Percentiles rank a stretch among this genome's conserved stretches.
These are phyloP conservation scores for Dinomys branickii DNA, from an alignment of 2,113 vertebrate species.

Conservation along the genomic window DNA sequence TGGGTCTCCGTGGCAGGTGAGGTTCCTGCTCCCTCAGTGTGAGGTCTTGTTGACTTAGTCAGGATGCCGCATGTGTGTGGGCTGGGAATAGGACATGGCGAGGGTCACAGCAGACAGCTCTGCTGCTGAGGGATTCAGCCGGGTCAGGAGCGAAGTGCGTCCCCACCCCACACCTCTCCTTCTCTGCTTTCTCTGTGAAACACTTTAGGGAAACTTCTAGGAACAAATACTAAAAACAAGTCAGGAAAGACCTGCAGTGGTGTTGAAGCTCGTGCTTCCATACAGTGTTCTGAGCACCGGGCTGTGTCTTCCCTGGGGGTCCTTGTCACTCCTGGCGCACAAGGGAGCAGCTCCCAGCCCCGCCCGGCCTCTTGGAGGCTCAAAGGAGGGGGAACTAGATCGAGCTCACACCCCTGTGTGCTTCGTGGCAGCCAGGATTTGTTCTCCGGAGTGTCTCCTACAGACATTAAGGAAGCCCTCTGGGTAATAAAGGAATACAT, in stretches of 20 bases:
- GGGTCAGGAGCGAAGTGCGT: not conserved
- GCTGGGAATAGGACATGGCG: not conserved
- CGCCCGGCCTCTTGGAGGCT: not conserved
- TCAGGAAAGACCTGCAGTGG: not conserved
- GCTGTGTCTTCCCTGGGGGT: not conserved
- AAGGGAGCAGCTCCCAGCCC: not conserved
- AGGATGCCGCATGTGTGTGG: not conserved
- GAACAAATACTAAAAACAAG: not conserved
- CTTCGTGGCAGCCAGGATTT: not conserved
- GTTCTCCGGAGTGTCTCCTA: not conserved
- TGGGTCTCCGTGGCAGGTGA: not conserved
- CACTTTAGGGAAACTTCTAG: not conserved
- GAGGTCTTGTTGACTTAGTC: not conserved
- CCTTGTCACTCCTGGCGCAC: not conserved
- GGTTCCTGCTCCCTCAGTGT: not conserved
- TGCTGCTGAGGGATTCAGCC: not conserved
- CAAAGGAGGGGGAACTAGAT: not conserved
- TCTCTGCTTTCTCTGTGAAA: not conserved
- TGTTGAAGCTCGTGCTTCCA: not conserved
- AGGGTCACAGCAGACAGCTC: not conserved
- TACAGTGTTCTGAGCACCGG: too few relatives aligned
- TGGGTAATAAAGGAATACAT: slow-evolving; percentile 39
- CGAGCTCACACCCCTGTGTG: not conserved
- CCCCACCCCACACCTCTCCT: not conserved
- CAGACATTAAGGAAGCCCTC: not conserved